Evolutionary conservation across 2,888 invertebrate species (phyloP).

Genomic region (Papilio elwesi): DNA sequence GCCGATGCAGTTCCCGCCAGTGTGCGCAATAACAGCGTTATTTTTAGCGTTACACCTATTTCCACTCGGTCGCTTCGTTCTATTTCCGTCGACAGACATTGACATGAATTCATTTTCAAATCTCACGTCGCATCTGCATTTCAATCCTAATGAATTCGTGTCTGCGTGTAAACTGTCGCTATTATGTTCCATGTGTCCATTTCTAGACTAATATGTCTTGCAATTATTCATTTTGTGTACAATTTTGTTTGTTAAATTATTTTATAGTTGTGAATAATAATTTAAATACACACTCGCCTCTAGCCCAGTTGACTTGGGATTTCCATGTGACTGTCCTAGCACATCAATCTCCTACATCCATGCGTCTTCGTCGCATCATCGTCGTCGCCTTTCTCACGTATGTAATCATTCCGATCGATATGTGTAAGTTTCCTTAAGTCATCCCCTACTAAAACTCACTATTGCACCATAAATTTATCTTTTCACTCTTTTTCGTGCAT

Average conservation of each 20-base stretch:
- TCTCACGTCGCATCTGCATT: constrained; percentile 47
- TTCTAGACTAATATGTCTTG: not conserved
- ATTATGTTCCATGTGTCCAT: constrained; percentile 12
- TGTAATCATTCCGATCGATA: too few species aligned
- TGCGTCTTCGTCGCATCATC: too few species aligned
- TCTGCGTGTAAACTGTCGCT: constrained; percentile 25
- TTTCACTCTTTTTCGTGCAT: too few species aligned
- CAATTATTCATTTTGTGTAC: not conserved
- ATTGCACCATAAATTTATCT: too few species aligned
- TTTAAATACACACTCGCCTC: not conserved
- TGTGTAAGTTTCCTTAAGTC: too few species aligned
- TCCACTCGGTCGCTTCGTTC: constrained; percentile 51
- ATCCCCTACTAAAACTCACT: too few species aligned
- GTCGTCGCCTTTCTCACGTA: too few species aligned
- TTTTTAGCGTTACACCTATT: constrained; percentile 41
- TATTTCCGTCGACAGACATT: constrained; percentile 69
- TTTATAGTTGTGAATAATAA: not conserved
- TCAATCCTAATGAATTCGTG: constrained; percentile 37
- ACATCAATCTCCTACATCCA: not conserved
- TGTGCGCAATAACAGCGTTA: constrained; percentile 32
- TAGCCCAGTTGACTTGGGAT: too few species aligned
- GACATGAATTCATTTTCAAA: constrained; percentile 64
- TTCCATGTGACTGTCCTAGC: not conserved
- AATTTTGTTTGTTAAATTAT: not conserved
- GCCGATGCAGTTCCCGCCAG: constrained; percentile 25